Evolutionary conservation across 2,113 vertebrate genomes (phyloP).

Genomic region (Neolamprologus cancellatus): DNA sequence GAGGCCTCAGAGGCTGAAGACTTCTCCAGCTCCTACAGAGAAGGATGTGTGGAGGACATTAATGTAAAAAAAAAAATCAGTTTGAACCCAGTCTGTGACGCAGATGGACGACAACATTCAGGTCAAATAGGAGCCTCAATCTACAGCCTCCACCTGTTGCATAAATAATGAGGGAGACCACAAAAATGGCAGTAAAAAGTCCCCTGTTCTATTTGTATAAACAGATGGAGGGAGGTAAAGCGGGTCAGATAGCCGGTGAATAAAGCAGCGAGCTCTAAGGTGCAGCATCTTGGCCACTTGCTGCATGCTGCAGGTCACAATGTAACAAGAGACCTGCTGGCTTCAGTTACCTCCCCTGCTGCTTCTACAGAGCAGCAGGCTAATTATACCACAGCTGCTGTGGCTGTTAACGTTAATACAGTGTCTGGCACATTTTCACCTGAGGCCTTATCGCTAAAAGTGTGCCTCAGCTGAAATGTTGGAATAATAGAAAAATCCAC

Average conservation of each 20-base stretch:
- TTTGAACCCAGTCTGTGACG: not conserved
- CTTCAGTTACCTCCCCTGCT: constrained; percentile 52
- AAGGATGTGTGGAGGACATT: not conserved
- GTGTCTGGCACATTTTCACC: constrained; percentile 32
- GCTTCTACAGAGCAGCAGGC: constrained; percentile 26
- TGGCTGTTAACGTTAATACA: constrained; percentile 24
- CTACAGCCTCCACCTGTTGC: not conserved
- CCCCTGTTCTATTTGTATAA: constrained; percentile 17
- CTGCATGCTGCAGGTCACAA: constrained; percentile 37
- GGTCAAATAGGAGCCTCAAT: not conserved
- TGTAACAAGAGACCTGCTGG: constrained; percentile 54
- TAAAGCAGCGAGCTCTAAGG: constrained; percentile 22
- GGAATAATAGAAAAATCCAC: not conserved
- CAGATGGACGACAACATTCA: not conserved
- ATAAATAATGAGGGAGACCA: not conserved
- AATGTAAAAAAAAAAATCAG: not conserved
- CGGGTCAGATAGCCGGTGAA: constrained; percentile 18
- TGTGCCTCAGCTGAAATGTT: not conserved
- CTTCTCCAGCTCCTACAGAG: constrained; percentile 72
- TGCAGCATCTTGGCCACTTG: constrained; percentile 6
- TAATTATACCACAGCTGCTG: constrained; percentile 58
- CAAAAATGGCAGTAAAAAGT: constrained; percentile 2
- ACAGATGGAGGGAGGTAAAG: not conserved
- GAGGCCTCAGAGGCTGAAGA: constrained; percentile 50
- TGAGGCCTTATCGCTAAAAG: not conserved